Evolutionary conservation across 2,888 invertebrate species (phyloP).

Genomic region (Epinotia brunnichana): DNA sequence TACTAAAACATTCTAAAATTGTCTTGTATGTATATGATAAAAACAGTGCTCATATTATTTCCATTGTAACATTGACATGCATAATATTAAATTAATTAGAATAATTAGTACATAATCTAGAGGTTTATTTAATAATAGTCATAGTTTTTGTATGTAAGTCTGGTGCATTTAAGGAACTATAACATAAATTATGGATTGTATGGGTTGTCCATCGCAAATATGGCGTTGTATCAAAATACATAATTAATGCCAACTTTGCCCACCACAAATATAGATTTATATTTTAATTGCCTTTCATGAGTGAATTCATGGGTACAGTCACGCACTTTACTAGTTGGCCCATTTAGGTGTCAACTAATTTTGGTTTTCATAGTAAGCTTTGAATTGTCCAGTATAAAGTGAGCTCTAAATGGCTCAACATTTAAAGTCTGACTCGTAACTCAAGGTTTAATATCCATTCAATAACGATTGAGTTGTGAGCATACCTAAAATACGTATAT

Average conservation of each 20-base stretch:
- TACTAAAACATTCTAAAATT: slow-evolving; percentile 14
- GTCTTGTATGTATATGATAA: slow-evolving; percentile 16
- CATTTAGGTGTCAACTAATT: no score
- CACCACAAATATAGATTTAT: no score
- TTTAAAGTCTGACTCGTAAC: no score
- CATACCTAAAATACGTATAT: no score
- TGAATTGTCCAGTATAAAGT: no score
- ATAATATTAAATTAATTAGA: slow-evolving; percentile 38
- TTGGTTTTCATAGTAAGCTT: no score
- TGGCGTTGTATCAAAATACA: background rate
- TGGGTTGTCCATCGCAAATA: slow-evolving; percentile 13
- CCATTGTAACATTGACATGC: slow-evolving; percentile 24
- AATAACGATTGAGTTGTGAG: no score
- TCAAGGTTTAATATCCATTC: no score
- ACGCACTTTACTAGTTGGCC: no score
- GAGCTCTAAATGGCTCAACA: no score
- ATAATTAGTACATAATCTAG: slow-evolving; percentile 41
- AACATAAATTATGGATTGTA: background rate
- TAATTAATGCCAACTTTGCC: background rate
- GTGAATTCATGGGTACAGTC: no score
- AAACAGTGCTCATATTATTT: slow-evolving; percentile 35
- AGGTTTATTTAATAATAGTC: slow-evolving; percentile 38
- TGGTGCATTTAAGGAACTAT: slow-evolving; percentile 36
- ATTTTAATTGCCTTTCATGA: no score
- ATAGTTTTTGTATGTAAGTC: slow-evolving; percentile 39